Evolutionary conservation across 2,888 invertebrate species (phyloP).

Genomic region (Aelia acuminata): DNA sequence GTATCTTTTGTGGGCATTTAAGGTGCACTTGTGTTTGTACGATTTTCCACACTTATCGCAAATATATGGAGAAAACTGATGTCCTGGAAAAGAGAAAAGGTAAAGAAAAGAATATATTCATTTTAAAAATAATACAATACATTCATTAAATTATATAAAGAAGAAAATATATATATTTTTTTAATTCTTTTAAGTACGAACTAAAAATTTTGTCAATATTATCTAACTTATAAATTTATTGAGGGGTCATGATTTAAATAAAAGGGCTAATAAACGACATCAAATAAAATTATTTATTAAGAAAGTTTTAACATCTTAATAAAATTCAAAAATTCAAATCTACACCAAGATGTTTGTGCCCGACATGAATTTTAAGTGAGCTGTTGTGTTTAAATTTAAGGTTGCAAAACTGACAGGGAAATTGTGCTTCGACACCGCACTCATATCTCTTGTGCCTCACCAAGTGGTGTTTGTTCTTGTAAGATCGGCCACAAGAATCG

Average conservation of each 20-base stretch:
- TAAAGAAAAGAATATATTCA: conserved; percentile 20
- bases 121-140: background rate
- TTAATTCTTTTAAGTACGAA: background rate
- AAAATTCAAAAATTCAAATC: conserved; percentile 20
- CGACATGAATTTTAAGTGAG: conserved; percentile 53
- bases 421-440: conserved; percentile 55
- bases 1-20: conserved; percentile 71
- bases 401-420: conserved; percentile 50
- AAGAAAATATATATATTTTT: too few species aligned
- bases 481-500: conserved; percentile 49
- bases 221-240: background rate
- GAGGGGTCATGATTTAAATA: background rate
- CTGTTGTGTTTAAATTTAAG: conserved; percentile 46
- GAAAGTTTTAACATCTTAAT: background rate
- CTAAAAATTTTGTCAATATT: background rate
- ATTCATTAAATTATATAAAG: background rate
- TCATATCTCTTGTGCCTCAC: conserved; percentile 56
- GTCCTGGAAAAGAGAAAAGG: background rate
- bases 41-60: conserved; percentile 69
- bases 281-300: conserved; percentile 18
- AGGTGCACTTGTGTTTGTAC: conserved; percentile 70
- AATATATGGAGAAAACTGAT: conserved; percentile 25
- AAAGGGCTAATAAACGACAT: background rate
- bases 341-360: conserved; percentile 53
- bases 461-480: conserved; percentile 57